Evolutionary conservation across 2,113 vertebrate species (phyloP).

Genomic region (Ailurus styani): DNA sequence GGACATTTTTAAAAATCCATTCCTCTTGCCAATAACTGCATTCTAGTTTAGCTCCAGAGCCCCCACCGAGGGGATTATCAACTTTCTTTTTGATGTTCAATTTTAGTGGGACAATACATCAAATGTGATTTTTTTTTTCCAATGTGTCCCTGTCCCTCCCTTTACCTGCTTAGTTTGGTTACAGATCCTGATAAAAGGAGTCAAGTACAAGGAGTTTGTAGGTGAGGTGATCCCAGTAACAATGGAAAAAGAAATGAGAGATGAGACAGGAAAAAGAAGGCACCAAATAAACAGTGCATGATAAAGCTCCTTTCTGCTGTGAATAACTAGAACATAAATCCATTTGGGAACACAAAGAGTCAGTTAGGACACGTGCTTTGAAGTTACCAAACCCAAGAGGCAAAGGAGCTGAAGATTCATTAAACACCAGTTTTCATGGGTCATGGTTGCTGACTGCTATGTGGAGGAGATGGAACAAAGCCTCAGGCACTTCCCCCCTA

Average conservation of each 20-base stretch:
- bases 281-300: neutral
- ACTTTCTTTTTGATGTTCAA: neutral
- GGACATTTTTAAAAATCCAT: conserved; percentile 6
- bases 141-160: neutral
- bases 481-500: neutral
- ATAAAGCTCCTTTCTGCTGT: neutral
- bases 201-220: neutral
- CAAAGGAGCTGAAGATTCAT: neutral
- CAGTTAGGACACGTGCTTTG: neutral
- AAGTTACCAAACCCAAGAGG: neutral
- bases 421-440: neutral
- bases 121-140: neutral
- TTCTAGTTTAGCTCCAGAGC: neutral
- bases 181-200: neutral
- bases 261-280: neutral
- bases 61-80: neutral
- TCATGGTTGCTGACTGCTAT: neutral
- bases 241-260: neutral
- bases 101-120: neutral
- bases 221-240: neutral
- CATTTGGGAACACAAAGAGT: neutral
- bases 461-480: neutral
- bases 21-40: conserved; percentile 32
- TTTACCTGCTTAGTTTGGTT: neutral
- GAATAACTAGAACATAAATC: neutral